Percentiles rank a stretch among this genome's conserved stretches.
Conservation (phyloP, 2,797 vertebrate species). For the Melanotaenia boesemani region DNA sequence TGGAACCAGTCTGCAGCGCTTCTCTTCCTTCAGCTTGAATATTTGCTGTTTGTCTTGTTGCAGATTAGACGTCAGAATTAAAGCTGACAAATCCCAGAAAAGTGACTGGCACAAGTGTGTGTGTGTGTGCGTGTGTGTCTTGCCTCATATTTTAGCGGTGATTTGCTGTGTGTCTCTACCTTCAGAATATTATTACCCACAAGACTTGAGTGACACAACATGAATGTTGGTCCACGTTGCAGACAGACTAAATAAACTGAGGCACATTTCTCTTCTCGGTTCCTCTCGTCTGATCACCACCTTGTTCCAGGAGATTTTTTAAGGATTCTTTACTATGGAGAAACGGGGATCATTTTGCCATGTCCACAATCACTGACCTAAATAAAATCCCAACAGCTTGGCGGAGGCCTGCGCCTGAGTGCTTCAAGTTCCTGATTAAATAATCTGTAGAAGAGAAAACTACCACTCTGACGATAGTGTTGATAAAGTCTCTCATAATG, state of each 20-base stretch:
- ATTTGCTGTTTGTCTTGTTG: conserved; percentile 17
- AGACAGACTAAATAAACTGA: not conserved
- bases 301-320: no score
- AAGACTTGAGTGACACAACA: conserved; percentile 22
- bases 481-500: no score
- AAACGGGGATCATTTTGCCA: no score
- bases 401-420: no score
- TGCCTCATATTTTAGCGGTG: not conserved
- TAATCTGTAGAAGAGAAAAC: no score
- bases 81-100: conserved; percentile 66
- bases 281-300: no score
- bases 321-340: no score
- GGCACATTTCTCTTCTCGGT: no score
- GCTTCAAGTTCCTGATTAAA: no score
- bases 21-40: not conserved
- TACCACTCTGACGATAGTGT: no score
- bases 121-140: conserved; percentile 22
- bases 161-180: conserved; percentile 26
- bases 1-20: not conserved
- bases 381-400: no score
- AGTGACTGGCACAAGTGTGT: conserved; percentile 33
- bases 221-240: conserved; percentile 21
- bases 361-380: no score
- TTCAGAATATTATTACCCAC: conserved; percentile 56
- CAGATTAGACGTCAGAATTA: conserved; percentile 52